phyloP scores from a whole-genome alignment of 2,797 vertebrate genomes.

The Typhlichthys subterraneus region DNA sequence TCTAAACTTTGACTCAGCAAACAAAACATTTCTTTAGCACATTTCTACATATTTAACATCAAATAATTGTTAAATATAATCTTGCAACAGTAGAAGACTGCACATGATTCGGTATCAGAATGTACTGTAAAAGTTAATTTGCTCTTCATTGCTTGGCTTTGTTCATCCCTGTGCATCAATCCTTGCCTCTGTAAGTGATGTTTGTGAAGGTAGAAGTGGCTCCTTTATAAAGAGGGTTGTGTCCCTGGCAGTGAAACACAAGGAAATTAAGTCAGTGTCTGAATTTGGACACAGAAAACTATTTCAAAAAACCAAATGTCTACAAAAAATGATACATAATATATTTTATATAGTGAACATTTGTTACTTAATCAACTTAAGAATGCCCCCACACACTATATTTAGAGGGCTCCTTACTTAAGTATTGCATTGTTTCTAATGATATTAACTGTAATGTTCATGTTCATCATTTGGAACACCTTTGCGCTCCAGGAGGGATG shows the following conservation, averaged over 20 bases:
- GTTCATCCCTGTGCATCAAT: conserved; percentile 56
- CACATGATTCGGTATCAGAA: conserved; percentile 63
- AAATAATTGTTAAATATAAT: conserved; percentile 58
- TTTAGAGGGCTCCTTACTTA: too few species aligned
- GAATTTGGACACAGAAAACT: conserved; percentile 1
- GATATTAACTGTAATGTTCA: too few species aligned
- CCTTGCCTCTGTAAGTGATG: conserved; percentile 90
- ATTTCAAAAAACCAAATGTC: too few species aligned
- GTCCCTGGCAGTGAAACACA: conserved; percentile 74
- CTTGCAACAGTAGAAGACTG: conserved; percentile 74
- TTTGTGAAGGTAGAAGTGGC: conserved; percentile 97
- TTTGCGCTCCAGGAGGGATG: neutral
- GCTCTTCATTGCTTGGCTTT: conserved; percentile 20
- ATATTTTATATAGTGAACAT: too few species aligned
- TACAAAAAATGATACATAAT: too few species aligned
- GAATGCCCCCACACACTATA: too few species aligned
- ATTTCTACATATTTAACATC: conserved; percentile 77
- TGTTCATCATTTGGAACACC: too few species aligned
- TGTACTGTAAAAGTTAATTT: conserved; percentile 41
- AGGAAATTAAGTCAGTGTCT: conserved; percentile 1
- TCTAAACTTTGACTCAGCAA: neutral
- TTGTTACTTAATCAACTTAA: too few species aligned
- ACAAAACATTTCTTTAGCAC: conserved; percentile 44
- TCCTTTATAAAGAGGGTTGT: conserved; percentile 95
- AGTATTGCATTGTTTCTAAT: too few species aligned